A percentile compares a stretch with the other conserved stretches of the same genome.
Evolutionary conservation across 2,797 vertebrate species (phyloP).

Genomic region (Scyliorhinus canicula): DNA sequence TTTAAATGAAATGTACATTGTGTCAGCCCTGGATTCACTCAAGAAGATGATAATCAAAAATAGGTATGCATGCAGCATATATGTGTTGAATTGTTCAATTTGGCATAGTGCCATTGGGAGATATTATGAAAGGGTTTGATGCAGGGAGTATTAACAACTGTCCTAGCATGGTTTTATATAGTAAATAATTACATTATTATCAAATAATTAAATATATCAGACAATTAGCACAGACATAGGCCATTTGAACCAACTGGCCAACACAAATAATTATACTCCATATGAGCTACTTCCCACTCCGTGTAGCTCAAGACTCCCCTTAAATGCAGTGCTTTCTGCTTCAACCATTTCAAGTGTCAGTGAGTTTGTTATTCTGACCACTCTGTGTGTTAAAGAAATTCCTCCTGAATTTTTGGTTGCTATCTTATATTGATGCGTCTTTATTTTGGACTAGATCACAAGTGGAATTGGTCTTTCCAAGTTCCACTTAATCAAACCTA

Average conservation of each 20-base stretch:
- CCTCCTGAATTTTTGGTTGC: not conserved
- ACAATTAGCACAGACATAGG: not conserved
- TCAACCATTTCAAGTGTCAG: not conserved
- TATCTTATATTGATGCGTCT: not conserved
- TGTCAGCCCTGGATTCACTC: not conserved
- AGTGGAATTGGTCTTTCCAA: not conserved
- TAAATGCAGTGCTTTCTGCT: not conserved
- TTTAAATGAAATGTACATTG: constrained; percentile 26
- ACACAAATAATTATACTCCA: not conserved
- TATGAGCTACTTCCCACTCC: not conserved
- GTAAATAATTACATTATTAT: not conserved
- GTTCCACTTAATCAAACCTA: not conserved
- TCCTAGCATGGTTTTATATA: not conserved
- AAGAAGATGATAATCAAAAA: not conserved
- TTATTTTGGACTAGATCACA: not conserved
- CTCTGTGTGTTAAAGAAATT: not conserved
- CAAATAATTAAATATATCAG: not conserved
- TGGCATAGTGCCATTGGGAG: not conserved
- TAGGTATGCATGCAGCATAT: not conserved
- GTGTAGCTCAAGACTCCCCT: not conserved
- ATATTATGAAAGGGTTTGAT: not conserved
- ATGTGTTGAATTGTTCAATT: not conserved
- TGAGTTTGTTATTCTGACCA: not conserved
- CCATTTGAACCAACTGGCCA: not conserved
- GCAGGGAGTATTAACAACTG: not conserved